Conservation (phyloP, 2,888 invertebrate species). For the Trisateles emortualis region DNA sequence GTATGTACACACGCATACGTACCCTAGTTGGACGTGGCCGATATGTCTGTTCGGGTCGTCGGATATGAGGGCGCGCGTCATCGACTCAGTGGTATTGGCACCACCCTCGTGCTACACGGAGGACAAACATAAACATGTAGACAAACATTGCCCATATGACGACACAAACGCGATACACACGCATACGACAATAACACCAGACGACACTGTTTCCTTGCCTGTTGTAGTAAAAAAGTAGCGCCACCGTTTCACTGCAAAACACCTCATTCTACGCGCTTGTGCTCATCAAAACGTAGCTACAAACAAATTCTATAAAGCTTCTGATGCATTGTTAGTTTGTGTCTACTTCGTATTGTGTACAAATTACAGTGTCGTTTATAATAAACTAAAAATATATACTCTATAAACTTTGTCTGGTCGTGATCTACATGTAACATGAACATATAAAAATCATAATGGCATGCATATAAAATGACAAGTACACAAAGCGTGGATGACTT, state of each 20-base stretch:
- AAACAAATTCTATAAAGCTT: constrained; percentile 63
- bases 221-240: constrained; percentile 87
- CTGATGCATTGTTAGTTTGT: constrained; percentile 75
- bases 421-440: constrained; percentile 66
- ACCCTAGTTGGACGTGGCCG: constrained; percentile 98
- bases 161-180: constrained; percentile 63
- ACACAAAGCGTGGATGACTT: constrained; percentile 69
- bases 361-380: constrained; percentile 70
- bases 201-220: constrained; percentile 65
- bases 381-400: constrained; percentile 60
- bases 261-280: constrained; percentile 56
- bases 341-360: constrained; percentile 70
- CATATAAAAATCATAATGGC: constrained; percentile 75
- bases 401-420: constrained; percentile 55
- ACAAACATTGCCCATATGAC: constrained; percentile 75
- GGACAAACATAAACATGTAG: constrained; percentile 88
- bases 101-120: constrained; percentile 95
- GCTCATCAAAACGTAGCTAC: constrained; percentile 62
- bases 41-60: constrained; percentile 96
- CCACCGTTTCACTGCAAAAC: constrained; percentile 69
- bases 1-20: constrained; percentile 89
- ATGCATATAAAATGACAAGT: constrained; percentile 70
- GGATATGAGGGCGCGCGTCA: constrained; percentile 97
- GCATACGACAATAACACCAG: constrained; percentile 48
- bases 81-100: constrained; percentile 96